Base-by-base conservation (phyloP, 2,797 vertebrate species). In the Lagocephalus sceleratus region DNA sequence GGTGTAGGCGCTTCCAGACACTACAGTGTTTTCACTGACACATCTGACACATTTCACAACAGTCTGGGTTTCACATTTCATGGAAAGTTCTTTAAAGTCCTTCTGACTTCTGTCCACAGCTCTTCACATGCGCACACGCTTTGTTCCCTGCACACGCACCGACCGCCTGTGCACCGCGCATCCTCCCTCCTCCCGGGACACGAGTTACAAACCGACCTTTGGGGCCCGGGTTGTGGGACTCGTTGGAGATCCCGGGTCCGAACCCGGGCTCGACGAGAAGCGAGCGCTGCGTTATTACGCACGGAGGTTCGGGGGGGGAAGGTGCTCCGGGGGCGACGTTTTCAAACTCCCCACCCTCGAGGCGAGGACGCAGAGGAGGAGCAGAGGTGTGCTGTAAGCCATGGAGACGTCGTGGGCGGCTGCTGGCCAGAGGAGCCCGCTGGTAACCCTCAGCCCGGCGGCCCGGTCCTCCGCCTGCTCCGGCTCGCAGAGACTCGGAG, bases 141-240 rank as follows among this genome's bases (percentile, higher is more conserved):
- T 11, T n/a, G n/a, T n/a, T n/a, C n/a, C n/a, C n/a, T n/a, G n/a
- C n/a, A n/a, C n/a, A n/a, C n/a, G n/a, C n/a, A n/a, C n/a, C n/a
- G n/a, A n/a, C n/a, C n/a, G n/a, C 5, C 11, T 35, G 12, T 29
- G 12, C 32, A 35, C 4, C 4, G 16, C 2, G 21, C 20, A 21
- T 22, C 12, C 10, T 14, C 44, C n/a, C 7, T 20, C 12, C 42
- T 2, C 38, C 17, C 16, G 39, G n/a, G 2, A 19, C 7, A 47
- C 8, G 43, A 47, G 46, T 57, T 5, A 25, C n/a, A 5, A 69
- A 14, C 78, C 2, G 75, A 90, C 91, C 89, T 89, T 76, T 88
- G 20, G 48, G 45, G 8, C 42, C 20, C 19, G 42, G 17, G 7
- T 42, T 57, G 47, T 14, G 15, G 3, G 77, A 39, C 54, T 73